Conservation (phyloP, 2,888 invertebrate genomes). For the Drosophila formosana region DNA sequence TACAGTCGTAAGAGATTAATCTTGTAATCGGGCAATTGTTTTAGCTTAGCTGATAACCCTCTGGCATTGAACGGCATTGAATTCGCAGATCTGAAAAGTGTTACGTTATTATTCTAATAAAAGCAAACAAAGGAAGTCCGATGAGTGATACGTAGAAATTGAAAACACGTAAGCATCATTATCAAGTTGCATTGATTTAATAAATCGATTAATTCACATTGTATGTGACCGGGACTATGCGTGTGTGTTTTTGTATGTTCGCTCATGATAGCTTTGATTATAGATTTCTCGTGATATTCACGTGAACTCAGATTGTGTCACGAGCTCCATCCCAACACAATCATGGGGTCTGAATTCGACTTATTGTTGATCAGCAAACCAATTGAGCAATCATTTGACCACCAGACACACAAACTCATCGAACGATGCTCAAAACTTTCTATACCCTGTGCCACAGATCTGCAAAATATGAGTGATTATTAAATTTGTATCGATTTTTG, state of each 20-base stretch:
- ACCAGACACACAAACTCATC: background rate
- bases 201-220: slow-evolving; percentile 11
- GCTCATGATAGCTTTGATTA: slow-evolving; percentile 14
- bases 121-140: slow-evolving; percentile 9
- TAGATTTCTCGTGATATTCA: slow-evolving; percentile 24
- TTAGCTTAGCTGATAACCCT: slow-evolving; percentile 1
- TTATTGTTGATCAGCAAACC: slow-evolving; percentile 5
- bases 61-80: slow-evolving; percentile 1
- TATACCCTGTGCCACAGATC: background rate
- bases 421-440: background rate
- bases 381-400: slow-evolving; percentile 4
- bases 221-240: background rate
- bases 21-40: background rate
- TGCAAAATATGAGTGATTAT: background rate
- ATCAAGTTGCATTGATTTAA: slow-evolving; percentile 9
- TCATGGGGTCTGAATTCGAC: slow-evolving; percentile 1
- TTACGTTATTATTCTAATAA: slow-evolving; percentile 12
- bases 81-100: background rate
- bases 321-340: slow-evolving; percentile 3
- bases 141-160: background rate
- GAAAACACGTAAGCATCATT: slow-evolving; percentile 4
- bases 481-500: too few relatives aligned
- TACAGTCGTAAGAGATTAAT: too few relatives aligned
- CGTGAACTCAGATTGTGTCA: slow-evolving; percentile 14
- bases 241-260: background rate